A percentile compares a stretch with the other conserved stretches of the same genome.
Evolutionary conservation across 2,888 invertebrate species (phyloP).

Genomic region (Gisinianus flammeolus): DNA sequence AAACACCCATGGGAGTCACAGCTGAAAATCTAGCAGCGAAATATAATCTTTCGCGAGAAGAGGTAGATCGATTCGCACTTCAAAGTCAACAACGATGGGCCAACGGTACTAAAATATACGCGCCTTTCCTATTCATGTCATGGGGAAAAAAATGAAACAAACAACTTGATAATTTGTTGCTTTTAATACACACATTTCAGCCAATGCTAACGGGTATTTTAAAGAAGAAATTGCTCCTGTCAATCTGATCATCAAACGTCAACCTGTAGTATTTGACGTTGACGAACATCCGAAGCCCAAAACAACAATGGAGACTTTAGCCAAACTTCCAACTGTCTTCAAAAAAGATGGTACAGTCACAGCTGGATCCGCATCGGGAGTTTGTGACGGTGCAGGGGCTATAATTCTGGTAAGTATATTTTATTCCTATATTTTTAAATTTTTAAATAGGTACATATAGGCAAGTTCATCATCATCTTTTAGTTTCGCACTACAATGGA

Average conservation of each 20-base stretch:
- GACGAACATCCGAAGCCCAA: conserved; percentile 95
- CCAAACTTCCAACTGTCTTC: conserved; percentile 87
- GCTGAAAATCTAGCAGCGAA: conserved; percentile 91
- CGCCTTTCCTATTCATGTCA: too few relatives aligned
- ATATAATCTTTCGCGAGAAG: conserved; percentile 78
- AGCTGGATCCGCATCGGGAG: conserved; percentile 79
- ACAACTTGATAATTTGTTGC: too few relatives aligned
- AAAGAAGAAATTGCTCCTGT: conserved; percentile 89
- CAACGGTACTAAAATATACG: conserved; percentile 15
- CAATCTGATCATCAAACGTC: conserved; percentile 80
- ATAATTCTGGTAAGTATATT: too few relatives aligned
- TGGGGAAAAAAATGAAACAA: too few relatives aligned
- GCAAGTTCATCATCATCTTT: too few relatives aligned
- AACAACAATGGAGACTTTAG: conserved; percentile 82
- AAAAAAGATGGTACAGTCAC: conserved; percentile 95
- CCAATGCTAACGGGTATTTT: conserved; percentile 85
- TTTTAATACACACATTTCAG: too few relatives aligned
- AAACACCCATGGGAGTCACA: conserved; percentile 91
- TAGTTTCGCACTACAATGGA: too few relatives aligned
- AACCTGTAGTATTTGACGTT: conserved; percentile 75
- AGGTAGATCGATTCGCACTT: conserved; percentile 84
- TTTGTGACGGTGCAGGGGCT: conserved; percentile 96
- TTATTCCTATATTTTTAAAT: too few relatives aligned
- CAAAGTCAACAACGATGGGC: conserved; percentile 80
- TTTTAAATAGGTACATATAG: too few relatives aligned